Evolutionary conservation across 2,888 invertebrate species (phyloP), one percentile per base, ranked within the genome.

Genomic region (Opisthograptis luteolata): DNA sequence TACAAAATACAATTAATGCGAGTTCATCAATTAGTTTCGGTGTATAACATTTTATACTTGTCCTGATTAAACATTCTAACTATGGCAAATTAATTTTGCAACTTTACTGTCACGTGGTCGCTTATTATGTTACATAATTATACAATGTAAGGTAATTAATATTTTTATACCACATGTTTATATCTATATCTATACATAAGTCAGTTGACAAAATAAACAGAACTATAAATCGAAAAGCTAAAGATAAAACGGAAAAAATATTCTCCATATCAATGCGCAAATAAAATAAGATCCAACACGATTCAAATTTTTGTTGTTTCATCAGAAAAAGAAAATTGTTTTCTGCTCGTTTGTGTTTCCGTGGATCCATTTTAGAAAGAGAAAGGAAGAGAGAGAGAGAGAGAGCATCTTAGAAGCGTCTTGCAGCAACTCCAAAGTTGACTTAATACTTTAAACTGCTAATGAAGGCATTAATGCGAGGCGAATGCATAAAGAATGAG

Each of bases 381-480:
- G 61, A n/a, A n/a, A n/a, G n/a, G n/a, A n/a, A n/a, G n/a, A n/a
- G n/a, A n/a, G n/a, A n/a, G n/a, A n/a, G n/a, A n/a, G n/a, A n/a
- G n/a, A n/a, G n/a, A n/a, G n/a, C n/a, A n/a, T n/a, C n/a, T 79
- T 71, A 68, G 72, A 65, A 71, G 80, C 74, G 73, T 76, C 75
- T 79, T 72, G 68, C 72, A 73, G 73, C 72, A 73, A 72, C 71
- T 76, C 70, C 75, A 60, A 81, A 87, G 86, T 87, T 87, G 84
- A 80, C 81, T 81, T 87, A 85, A 87, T 87, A 87, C 88, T 88
- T 88, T 87, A 87, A 89, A 88, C 87, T 87, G 83, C 81, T 87
- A 87, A 88, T 87, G 85, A 88, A 87, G 84, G 84, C 79, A 86
- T 87, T 87, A 87, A 81, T 76, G 80, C 84, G 79, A 82, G 81